Base-by-base conservation (phyloP, 2,113 vertebrate genomes). In the Rhodinocichla rosea region DNA sequence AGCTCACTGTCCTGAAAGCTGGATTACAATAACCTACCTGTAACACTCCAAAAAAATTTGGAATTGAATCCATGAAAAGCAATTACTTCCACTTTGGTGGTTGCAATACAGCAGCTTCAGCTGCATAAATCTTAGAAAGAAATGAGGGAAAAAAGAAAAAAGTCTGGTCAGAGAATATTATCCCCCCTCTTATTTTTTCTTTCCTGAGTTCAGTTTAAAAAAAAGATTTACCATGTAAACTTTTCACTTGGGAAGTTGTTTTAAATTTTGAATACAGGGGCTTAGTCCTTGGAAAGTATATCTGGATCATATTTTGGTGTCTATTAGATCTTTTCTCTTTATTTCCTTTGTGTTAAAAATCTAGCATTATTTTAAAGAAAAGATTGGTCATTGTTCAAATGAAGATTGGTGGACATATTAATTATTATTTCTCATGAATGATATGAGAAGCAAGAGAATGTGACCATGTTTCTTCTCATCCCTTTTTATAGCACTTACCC, bases 131-230 rank as follows among this genome's bases (percentile, higher is more conserved):
- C 73, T 86, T 28, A 80, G n/a, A 89, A 87, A 64, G 7, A 71
- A 69, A 30, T 42, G 14, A 37, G 20, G 20, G 45, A 21, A 42
- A 32, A 33, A 16, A 22, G 32, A 16, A 24, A 26, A 27, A 50
- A 50, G 7, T 15, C 10, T 69, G 19, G 1, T 12, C 12, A 89
- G 30, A 89, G 15, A 11, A 40, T 39, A 64, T 27, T 73, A 52
- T 0, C 1, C 1, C 9, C 1, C 1, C 1, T 70, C 12, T 35
- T 59, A 22, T 13, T 62, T 1, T n/a, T 16, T 56, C 22, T 26
- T 89, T 59, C 49, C 5, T 50, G 3, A 77, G 6, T 44, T 80
- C 14, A 77, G 7, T 45, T 42, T 14, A 59, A 67, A 53, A 10
- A 42, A 60, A 75, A 6, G 1, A 55, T 37, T 65, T 53, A 23